Base-by-base conservation (phyloP, 2,113 vertebrate species). In the Chionodraco myersi region DNA sequence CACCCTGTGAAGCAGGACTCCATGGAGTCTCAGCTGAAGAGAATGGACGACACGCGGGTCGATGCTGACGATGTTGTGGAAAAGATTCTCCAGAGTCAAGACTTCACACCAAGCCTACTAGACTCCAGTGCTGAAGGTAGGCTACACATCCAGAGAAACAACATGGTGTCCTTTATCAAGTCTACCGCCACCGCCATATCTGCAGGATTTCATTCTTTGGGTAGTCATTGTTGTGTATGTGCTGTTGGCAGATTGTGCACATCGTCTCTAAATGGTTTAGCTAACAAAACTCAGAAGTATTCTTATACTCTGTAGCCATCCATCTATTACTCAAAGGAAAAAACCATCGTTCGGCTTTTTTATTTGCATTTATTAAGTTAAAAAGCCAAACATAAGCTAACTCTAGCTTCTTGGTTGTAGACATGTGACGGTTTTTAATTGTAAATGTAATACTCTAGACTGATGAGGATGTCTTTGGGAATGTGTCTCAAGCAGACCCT, bases 41-140 rank as follows among this genome's bases (percentile, higher is more conserved):
- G 98, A 45, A 96, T 99, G 10, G 97, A 99, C 58, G 98, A 97
- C 77, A 99, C 98, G 12, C 95, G 98, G 84, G 98, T 99, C 82
- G 97, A 99, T 53, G 98, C 98, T 26, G 97, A 98, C 51, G 98
- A 99, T 48, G 92, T 99, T 41, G 96, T 99, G 58, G 97, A 99
- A 93, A 99, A 97, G 89, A 99, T 99, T 87, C 93, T 99, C 18
- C 97, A 99, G 84, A 98, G 96, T 90, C 98, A 99, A 87, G 98
- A 99, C 90, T 99, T 99, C 87, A 98, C 96, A 69, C 93, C 92
- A 16, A 82, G 88, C 73, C 85, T 94, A 3, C 94, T 98, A 13
- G 98, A 99, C 77, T 99, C 98, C 72, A 99, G 97, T 36, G 93
- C 96, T 63, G 98, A 99, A 96, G 98, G 98, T 98, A 80, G 79